Base-by-base conservation (phyloP, 23 tunicate genomes). In the Phallusia fumigata region DNA sequence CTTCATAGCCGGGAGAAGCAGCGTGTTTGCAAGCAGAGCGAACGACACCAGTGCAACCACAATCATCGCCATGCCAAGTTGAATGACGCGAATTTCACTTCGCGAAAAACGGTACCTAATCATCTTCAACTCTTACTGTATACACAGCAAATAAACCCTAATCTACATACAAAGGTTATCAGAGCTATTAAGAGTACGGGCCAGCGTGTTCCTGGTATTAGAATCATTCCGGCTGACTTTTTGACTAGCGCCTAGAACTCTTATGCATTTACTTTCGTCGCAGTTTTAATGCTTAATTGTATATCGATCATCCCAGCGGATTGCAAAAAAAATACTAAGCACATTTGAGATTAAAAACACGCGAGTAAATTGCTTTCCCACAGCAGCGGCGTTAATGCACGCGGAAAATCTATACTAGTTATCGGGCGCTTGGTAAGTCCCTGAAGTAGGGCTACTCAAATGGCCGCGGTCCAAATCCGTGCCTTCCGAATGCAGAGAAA, bases 21-120 rank as follows among this genome's bases (percentile, higher is more conserved):
- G 36, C 5, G 83, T 79, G 52, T 79, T 79, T n/a, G 73, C 72
- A 8, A 30, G 51, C 83, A 79, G 35, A 28, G 83, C 72, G 31
- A 79, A 79, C n/a, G 73, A 28, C 21, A 79, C 35, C 15, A 79
- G 26, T 18, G 83, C 72, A 18, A 53, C 73, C 22, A 52, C 52
- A 6, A 79, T 79, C 28, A 79, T 49, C 0, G 73, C 73, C 33
- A 79, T 49, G 0, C 83, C 83, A 28, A 79, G 36, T 19, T 79
- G 83, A 28, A 79, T 0, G 35, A 33, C 83, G 0, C 83, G 73
- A 15, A 79, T 28, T 53, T 79, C 83, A 33, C 83, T 79, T 5
- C 73, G 51, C 33, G 83, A 30, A 31, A 79, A 79, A 24, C 83
- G 31, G 72, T 79, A 52, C 40, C 35, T 79, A 13, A 74, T 74